Percentiles rank a stretch among this genome's conserved stretches.
phyloP scores from a whole-genome alignment of 2,888 invertebrate species.

The Sarcophaga carnaria region DNA sequence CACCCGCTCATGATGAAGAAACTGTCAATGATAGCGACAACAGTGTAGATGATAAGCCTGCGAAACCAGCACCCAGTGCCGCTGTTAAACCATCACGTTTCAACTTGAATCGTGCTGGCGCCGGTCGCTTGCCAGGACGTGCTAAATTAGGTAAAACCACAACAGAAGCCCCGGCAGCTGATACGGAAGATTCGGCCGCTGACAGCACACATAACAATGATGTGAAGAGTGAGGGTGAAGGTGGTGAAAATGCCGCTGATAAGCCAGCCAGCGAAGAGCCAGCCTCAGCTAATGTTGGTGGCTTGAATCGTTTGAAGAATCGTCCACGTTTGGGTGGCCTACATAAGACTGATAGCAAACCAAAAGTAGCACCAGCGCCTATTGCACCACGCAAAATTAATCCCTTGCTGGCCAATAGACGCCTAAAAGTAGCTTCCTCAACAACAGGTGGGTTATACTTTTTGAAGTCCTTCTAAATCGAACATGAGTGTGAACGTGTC shows the following conservation, averaged over 20 bases:
- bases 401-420: slow-evolving; percentile 80
- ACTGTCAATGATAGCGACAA: slow-evolving; percentile 65
- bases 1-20: slow-evolving; percentile 72
- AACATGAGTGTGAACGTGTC: no score
- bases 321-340: slow-evolving; percentile 80
- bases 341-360: slow-evolving; percentile 80
- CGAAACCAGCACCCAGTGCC: slow-evolving; percentile 69
- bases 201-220: slow-evolving; percentile 78
- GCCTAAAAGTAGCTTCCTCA: slow-evolving; percentile 78
- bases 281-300: slow-evolving; percentile 72
- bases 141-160: slow-evolving; percentile 76
- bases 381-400: slow-evolving; percentile 79
- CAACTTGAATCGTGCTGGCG: slow-evolving; percentile 77
- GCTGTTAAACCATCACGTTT: slow-evolving; percentile 78
- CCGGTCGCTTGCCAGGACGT: slow-evolving; percentile 78
- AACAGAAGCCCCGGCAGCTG: slow-evolving; percentile 74
- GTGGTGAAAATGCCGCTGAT: slow-evolving; percentile 70
- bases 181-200: slow-evolving; percentile 75
- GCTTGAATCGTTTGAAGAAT: slow-evolving; percentile 80
- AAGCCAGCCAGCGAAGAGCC: slow-evolving; percentile 71
- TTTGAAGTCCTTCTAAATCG: no score
- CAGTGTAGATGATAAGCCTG: slow-evolving; percentile 74
- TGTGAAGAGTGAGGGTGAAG: slow-evolving; percentile 75
- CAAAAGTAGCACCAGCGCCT: slow-evolving; percentile 73
- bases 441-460: slow-evolving; percentile 77